These are phyloP conservation scores for Dynastes hyllus DNA, from an alignment of 2,888 invertebrate species.

Conservation along the genomic window DNA sequence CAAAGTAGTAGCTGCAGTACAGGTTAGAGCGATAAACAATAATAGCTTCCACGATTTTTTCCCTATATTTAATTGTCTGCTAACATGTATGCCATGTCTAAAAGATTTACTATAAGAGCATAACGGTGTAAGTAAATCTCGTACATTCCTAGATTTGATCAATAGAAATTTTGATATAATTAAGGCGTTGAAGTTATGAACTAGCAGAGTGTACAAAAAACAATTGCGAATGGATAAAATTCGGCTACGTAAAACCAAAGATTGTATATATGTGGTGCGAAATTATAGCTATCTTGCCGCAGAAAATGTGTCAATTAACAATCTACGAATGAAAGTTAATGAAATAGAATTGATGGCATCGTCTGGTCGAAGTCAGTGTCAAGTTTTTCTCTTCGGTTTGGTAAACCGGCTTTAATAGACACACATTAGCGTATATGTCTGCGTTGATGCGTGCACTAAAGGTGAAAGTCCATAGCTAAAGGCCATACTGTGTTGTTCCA, in stretches of 20 bases:
- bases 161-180: no score
- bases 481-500: background rate
- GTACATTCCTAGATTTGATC: no score
- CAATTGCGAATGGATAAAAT: no score
- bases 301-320: conserved; percentile 16
- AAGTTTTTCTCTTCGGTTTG: conserved; percentile 23
- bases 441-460: background rate
- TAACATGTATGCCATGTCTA: background rate
- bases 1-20: background rate
- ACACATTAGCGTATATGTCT: background rate
- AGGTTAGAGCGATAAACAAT: conserved; percentile 1
- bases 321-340: conserved; percentile 36
- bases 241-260: background rate
- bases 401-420: conserved; percentile 6
- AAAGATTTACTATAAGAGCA: no score
- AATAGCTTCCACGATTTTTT: background rate
- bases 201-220: no score
- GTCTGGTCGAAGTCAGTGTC: conserved; percentile 26
- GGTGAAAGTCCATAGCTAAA: conserved; percentile 40
- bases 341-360: conserved; percentile 16
- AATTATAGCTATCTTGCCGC: background rate
- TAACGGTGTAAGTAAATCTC: no score
- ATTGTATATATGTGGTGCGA: background rate
- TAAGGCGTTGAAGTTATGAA: no score
- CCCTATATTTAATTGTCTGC: background rate